These are phyloP conservation scores for Euzetes globulus DNA, from an alignment of 2,888 invertebrate species.

Conservation along the genomic window DNA sequence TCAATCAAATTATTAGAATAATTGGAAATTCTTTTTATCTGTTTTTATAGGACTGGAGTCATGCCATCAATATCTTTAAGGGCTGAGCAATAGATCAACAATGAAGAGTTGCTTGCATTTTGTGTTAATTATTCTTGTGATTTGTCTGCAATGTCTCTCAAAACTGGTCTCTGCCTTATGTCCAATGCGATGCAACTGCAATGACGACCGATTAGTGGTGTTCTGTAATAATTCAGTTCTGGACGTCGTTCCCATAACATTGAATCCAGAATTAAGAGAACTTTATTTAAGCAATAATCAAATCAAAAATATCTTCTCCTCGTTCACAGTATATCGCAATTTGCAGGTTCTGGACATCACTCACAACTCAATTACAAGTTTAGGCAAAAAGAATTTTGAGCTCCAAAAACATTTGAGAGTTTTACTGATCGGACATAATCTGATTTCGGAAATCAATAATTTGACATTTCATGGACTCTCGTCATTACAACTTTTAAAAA, in stretches of 20 bases:
- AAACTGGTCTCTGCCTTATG: constrained; percentile 53
- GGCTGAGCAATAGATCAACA: no score
- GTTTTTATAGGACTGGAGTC: background rate
- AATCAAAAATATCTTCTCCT: constrained; percentile 67
- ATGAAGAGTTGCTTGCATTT: background rate
- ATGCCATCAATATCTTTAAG: background rate
- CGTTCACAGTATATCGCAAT: constrained; percentile 64
- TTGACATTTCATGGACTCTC: constrained; percentile 70
- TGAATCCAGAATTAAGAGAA: constrained; percentile 60
- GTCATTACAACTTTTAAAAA: constrained; percentile 59
- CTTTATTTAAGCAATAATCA: constrained; percentile 76
- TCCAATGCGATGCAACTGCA: constrained; percentile 71
- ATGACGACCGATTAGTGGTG: constrained; percentile 68
- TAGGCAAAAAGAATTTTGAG: constrained; percentile 74
- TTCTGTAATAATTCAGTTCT: constrained; percentile 69
- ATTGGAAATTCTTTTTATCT: background rate
- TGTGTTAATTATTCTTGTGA: background rate
- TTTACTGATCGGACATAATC: constrained; percentile 70
- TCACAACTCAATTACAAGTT: constrained; percentile 66
- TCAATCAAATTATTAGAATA: no score
- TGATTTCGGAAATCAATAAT: constrained; percentile 62
- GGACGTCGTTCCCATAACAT: constrained; percentile 76
- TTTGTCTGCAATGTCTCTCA: background rate
- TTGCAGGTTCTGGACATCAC: constrained; percentile 73
- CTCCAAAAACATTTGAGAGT: constrained; percentile 64